These are phyloP conservation scores for Clarias fuscus DNA, from an alignment of 2,797 vertebrate species.

Conservation along the genomic window DNA sequence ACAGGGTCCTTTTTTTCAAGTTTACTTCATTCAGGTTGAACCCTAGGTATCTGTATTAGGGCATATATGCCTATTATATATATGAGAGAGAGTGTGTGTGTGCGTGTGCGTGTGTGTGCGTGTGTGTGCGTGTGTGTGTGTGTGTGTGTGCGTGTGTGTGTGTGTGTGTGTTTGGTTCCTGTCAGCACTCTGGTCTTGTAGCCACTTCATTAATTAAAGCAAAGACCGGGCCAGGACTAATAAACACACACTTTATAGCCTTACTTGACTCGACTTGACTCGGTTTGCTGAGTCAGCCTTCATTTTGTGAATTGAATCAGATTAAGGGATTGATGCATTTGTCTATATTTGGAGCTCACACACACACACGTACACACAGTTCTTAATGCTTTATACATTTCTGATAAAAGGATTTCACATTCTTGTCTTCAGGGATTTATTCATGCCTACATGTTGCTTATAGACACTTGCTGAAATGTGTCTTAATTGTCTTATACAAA, in stretches of 20 bases:
- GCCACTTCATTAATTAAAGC: constrained; percentile 49
- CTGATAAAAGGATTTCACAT: background rate
- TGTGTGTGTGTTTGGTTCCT: constrained; percentile 15
- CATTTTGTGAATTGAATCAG: constrained; percentile 15
- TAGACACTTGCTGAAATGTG: background rate
- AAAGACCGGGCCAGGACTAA: constrained; percentile 37
- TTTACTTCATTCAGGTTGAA: background rate
- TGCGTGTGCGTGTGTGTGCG: constrained; percentile 18
- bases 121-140: background rate
- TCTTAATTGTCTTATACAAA: background rate
- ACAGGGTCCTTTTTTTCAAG: background rate
- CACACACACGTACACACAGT: background rate
- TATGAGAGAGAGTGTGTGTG: background rate
- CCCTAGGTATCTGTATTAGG: background rate
- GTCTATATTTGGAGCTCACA: background rate
- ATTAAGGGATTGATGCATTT: constrained; percentile 8
- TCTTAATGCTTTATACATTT: background rate
- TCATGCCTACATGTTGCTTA: too few species aligned
- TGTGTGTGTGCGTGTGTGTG: constrained; percentile 22
- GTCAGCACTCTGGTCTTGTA: constrained; percentile 34
- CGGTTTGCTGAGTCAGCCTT: constrained; percentile 24
- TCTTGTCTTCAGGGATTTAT: background rate
- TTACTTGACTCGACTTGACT: constrained; percentile 9
- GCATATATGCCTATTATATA: background rate
- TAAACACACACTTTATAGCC: constrained; percentile 31